These are phyloP conservation scores for Hylaea fasciaria DNA, from an alignment of 2,888 invertebrate genomes.

Conservation along the genomic window DNA sequence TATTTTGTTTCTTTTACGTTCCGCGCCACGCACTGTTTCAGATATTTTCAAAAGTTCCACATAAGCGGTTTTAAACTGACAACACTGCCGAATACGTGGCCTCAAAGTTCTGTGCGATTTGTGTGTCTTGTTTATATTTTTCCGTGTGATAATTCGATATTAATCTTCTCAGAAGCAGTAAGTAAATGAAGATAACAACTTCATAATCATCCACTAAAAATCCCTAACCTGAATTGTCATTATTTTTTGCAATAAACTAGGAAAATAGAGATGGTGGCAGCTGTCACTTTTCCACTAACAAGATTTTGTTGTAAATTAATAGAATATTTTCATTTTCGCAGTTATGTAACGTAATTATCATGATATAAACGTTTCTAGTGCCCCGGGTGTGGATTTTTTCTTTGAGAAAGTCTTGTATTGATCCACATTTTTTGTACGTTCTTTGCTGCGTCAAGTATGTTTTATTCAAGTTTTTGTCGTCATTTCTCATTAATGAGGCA, in stretches of 20 bases:
- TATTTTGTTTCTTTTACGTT: conserved; percentile 45
- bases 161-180: conserved; percentile 66
- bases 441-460: conserved; percentile 16
- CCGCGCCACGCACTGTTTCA: conserved; percentile 49
- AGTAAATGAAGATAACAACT: conserved; percentile 56
- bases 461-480: conserved; percentile 13
- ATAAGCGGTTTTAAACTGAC: conserved; percentile 75
- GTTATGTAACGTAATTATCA: conserved; percentile 40
- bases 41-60: conserved; percentile 80
- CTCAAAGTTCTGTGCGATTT: conserved; percentile 70
- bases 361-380: not conserved
- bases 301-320: conserved; percentile 51
- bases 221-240: conserved; percentile 37
- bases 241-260: conserved; percentile 45
- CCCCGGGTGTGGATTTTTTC: conserved; percentile 1
- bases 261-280: conserved; percentile 40
- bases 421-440: conserved; percentile 15
- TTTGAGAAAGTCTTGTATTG: conserved; percentile 12
- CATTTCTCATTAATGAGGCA: conserved; percentile 7
- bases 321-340: conserved; percentile 38
- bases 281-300: conserved; percentile 43
- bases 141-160: conserved; percentile 67
- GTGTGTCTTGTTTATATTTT: conserved; percentile 79
- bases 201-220: conserved; percentile 32
- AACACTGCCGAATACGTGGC: conserved; percentile 83